Base-by-base conservation (phyloP, 1,140 invertebrate genomes). In the Drosophila sproati region DNA sequence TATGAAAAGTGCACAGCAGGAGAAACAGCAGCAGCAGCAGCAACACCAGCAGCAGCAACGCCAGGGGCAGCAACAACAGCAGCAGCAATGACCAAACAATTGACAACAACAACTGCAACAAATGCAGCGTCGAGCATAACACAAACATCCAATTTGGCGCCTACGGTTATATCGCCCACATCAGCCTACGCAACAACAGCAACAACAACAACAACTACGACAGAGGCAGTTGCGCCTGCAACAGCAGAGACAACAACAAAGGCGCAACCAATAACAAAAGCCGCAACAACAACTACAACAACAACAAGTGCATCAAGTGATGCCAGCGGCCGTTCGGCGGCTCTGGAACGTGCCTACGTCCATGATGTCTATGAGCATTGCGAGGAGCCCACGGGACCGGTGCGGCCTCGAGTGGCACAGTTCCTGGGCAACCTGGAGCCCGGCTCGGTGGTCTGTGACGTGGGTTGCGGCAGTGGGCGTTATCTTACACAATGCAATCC, bases 391-490 rank as follows among this genome's bases (percentile, higher is more conserved):
- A 95, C 94, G 61, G 95, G 95, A 72, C 95, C 95, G 68, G 94
- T 95, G 34, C 97, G 98, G 95, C 97, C 98, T 28, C 94, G 95
- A 78, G 97, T 98, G 57, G 95, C 96, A 81, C 95, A 97, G 83
- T 98, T 99, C 93, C 95, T 99, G 54, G 93, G 96, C 50, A 96
- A 96, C 57, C 94, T 98, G 29, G 97, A 98, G 87, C 97, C 97
- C 1, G 98, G 97, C 51, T 97, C 97, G 60, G 94, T 98, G 39
- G 96, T 99, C 62, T 98, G 98, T 90, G 98, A 99, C 93, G 96
- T 98, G 73, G 98, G 98, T 68, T 99, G 98, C 93, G 98, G 98
- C 71, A 98, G 97, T 93, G 98, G 98, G 29, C 98, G 98, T 91
- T 98, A 98, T 93, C 93, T 98, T 2, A 96, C 95, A 90, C 95